Percentiles rank a stretch among this genome's conserved stretches.
phyloP scores from a whole-genome alignment of 1,140 invertebrate genomes.

The Lepidurus apus region DNA sequence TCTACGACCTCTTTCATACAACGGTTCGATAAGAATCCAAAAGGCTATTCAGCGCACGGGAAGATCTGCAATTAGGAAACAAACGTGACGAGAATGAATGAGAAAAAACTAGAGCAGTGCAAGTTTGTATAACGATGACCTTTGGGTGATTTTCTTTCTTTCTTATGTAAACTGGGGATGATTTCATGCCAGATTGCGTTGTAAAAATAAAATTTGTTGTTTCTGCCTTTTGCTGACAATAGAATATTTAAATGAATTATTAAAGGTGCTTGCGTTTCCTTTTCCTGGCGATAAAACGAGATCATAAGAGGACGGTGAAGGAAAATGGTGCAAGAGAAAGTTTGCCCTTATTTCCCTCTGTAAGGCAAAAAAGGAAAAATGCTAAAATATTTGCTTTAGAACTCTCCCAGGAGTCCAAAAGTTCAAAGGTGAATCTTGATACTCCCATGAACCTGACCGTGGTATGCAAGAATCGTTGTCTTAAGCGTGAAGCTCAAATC shows the following conservation, averaged over 20 bases:
- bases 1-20: neutral
- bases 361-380: no score
- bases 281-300: no score
- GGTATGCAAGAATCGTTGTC: no score
- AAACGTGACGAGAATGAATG: conserved; percentile 1
- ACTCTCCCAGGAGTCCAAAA: no score
- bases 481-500: no score
- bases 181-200: neutral
- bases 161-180: neutral
- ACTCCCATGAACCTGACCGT: no score
- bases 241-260: neutral
- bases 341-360: no score
- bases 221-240: neutral
- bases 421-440: no score
- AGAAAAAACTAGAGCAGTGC: neutral
- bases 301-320: no score
- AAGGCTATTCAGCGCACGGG: neutral
- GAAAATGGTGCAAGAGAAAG: no score
- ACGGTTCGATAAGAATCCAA: neutral
- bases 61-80: neutral
- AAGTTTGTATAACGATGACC: neutral
- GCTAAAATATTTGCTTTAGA: no score
- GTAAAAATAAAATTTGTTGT: neutral
- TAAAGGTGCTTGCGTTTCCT: neutral
- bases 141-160: neutral